Conservation (phyloP, 2,113 vertebrate genomes). For the Python bivittatus region DNA sequence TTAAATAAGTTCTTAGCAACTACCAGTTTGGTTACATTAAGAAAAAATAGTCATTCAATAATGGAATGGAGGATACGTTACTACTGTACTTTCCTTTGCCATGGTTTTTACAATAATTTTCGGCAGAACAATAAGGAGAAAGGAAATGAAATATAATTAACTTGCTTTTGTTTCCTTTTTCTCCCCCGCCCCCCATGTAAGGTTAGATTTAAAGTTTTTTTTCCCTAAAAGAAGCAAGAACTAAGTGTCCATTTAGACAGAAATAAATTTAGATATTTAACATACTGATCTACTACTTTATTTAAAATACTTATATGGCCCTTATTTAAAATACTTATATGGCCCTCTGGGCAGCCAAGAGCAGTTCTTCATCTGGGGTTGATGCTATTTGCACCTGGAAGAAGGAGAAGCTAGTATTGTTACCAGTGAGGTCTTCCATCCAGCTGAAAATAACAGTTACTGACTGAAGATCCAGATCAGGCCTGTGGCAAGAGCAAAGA, state of each 20-base stretch:
- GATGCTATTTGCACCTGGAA: not conserved
- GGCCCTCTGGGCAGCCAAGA: too few species aligned
- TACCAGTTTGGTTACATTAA: constrained; percentile 67
- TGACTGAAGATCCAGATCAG: not conserved
- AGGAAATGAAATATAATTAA: not conserved
- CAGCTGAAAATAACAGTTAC: not conserved
- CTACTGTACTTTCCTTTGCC: not conserved
- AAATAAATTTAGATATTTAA: not conserved
- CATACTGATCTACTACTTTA: not conserved
- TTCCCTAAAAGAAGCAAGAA: not conserved
- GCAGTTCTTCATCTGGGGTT: too few species aligned
- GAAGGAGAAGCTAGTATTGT: not conserved
- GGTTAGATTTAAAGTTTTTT: not conserved
- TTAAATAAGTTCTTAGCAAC: constrained; percentile 65
- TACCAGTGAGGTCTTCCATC: not conserved
- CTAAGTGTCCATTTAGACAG: not conserved
- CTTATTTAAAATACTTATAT: not conserved
- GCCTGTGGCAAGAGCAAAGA: not conserved
- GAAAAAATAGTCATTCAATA: constrained; percentile 63
- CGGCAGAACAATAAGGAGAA: not conserved
- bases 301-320: not conserved
- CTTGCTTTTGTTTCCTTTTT: not conserved
- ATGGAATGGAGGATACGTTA: constrained; percentile 46
- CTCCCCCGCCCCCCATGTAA: not conserved
- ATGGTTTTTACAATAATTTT: not conserved